These are phyloP conservation scores for Linurgus olivaceus DNA, from an alignment of 2,797 vertebrate species.

Conservation along the genomic window DNA sequence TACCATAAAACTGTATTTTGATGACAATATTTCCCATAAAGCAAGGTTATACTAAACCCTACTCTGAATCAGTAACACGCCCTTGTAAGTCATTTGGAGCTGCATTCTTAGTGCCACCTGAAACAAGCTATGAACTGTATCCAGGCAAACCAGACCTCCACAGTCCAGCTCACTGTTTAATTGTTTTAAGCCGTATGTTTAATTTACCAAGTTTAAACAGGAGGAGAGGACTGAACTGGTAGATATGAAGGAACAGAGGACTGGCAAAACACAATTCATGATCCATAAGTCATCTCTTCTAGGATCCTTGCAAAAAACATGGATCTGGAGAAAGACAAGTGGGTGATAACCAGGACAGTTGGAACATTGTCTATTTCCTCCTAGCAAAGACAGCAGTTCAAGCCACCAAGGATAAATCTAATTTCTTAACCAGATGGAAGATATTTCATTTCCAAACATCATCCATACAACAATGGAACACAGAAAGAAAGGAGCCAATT, in stretches of 20 bases:
- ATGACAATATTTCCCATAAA: not conserved
- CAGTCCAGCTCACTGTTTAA: not conserved
- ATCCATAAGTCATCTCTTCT: not conserved
- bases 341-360: constrained; percentile 19
- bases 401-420: constrained; percentile 8
- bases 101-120: not conserved
- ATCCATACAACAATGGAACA: not conserved
- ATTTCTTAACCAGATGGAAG: constrained; percentile 41
- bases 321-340: not conserved
- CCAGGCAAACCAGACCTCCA: not conserved
- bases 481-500: constrained; percentile 26
- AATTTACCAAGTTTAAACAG: not conserved
- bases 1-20: not conserved
- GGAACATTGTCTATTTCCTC: constrained; percentile 25
- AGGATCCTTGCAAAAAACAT: not conserved
- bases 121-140: not conserved
- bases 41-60: not conserved
- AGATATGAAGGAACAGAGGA: not conserved
- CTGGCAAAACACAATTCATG: not conserved
- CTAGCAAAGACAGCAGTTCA: constrained; percentile 12
- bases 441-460: constrained; percentile 42
- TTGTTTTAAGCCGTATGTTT: not conserved
- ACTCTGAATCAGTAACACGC: not conserved
- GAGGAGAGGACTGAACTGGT: not conserved
- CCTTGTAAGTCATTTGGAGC: not conserved